These are phyloP conservation scores for Tineola bisselliella DNA, from an alignment of 2,888 invertebrate genomes.

Conservation along the genomic window DNA sequence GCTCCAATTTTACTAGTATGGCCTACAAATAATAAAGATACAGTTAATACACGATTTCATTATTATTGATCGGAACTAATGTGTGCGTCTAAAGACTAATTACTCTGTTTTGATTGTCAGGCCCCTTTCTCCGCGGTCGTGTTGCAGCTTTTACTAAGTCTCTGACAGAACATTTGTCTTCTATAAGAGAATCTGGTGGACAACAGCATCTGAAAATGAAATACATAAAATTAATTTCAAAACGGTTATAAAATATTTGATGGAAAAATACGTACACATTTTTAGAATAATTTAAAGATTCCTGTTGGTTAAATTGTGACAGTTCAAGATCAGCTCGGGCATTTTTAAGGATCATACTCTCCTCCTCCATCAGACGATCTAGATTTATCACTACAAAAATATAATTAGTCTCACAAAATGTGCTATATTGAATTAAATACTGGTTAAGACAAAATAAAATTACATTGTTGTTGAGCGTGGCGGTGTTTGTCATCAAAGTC, in stretches of 20 bases:
- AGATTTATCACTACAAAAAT: constrained; percentile 38
- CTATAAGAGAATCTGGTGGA: neutral
- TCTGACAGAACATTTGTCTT: neutral
- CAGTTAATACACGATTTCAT: neutral
- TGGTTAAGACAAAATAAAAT: no score
- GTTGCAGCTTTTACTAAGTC: neutral
- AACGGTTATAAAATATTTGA: constrained; percentile 17
- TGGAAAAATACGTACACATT: no score
- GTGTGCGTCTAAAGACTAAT: no score
- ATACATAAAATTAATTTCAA: neutral
- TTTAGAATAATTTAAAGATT: neutral
- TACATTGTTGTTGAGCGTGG: constrained; percentile 58
- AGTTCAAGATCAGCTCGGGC: constrained; percentile 32
- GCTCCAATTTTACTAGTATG: constrained; percentile 30
- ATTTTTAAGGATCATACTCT: constrained; percentile 43
- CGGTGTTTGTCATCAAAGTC: constrained; percentile 58
- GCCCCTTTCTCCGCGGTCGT: constrained; percentile 21
- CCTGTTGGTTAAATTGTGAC: neutral
- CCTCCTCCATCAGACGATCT: constrained; percentile 50
- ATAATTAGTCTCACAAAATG: neutral
- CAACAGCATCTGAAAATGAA: constrained; percentile 15
- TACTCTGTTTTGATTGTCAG: constrained; percentile 35
- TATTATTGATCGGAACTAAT: neutral
- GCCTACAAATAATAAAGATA: constrained; percentile 26
- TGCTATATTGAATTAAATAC: no score